A percentile compares a stretch with the other conserved stretches of the same genome.
These are phyloP conservation scores for Creontiades dilutus DNA, from an alignment of 2,888 invertebrate species.

Conservation along the genomic window DNA sequence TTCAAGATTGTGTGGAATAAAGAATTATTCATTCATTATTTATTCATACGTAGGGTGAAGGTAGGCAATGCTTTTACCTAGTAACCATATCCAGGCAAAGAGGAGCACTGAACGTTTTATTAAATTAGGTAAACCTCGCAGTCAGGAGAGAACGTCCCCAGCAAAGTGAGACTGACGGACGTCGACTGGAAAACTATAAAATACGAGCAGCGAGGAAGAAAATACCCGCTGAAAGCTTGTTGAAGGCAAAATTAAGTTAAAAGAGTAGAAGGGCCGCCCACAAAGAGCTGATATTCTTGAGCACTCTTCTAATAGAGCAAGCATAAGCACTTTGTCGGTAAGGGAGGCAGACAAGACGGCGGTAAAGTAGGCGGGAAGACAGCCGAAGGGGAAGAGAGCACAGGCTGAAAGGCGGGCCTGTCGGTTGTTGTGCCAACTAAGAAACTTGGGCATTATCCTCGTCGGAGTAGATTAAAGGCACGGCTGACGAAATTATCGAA, in stretches of 20 bases:
- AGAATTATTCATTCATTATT: no score
- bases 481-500: background rate
- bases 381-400: background rate
- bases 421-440: conserved; percentile 25
- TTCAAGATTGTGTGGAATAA: no score
- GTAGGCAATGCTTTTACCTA: no score
- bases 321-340: background rate
- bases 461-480: conserved; percentile 20
- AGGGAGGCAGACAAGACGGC: background rate
- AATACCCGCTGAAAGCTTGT: background rate
- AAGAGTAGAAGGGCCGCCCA: background rate
- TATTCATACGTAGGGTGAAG: no score
- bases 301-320: background rate
- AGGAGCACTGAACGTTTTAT: no score
- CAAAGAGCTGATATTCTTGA: background rate
- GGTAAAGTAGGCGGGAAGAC: no score
- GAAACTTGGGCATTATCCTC: conserved; percentile 4
- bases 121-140: no score
- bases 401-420: background rate
- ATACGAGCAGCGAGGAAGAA: background rate
- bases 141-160: no score
- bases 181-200: no score
- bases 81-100: no score
- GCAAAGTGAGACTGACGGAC: no score
- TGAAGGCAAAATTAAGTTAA: background rate